phyloP scores from a whole-genome alignment of 1,140 invertebrate species.

The Heliconius hermathena region DNA sequence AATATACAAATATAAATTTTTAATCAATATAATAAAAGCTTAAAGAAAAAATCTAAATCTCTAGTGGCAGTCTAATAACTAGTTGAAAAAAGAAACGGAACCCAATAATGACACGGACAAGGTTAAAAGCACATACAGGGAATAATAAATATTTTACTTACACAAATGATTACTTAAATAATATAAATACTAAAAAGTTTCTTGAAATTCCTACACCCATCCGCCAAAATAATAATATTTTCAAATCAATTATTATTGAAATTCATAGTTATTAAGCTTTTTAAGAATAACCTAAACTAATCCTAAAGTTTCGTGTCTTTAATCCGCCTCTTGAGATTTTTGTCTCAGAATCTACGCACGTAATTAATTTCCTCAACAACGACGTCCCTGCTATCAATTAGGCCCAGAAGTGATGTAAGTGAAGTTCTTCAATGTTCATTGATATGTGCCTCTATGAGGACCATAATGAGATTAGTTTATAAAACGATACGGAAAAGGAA shows the following conservation, averaged over 20 bases:
- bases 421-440: conserved; percentile 47
- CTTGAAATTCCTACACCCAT: no score
- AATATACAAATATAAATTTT: no score
- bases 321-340: not conserved
- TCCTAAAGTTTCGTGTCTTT: not conserved
- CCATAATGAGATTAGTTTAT: conserved; percentile 24
- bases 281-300: not conserved
- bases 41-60: no score
- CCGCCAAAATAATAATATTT: not conserved
- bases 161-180: no score
- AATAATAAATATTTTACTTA: no score
- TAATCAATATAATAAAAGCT: no score
- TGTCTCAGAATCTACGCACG: conserved; percentile 26
- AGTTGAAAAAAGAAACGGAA: no score
- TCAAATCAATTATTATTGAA: not conserved
- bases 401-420: conserved; percentile 46
- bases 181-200: no score
- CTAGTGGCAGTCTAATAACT: no score
- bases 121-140: no score
- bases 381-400: conserved; percentile 46
- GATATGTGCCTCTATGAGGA: not conserved
- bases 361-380: conserved; percentile 48
- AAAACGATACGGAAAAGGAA: not conserved
- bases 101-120: no score
- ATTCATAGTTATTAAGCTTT: not conserved